These are phyloP conservation scores for Phorcus lineatus DNA, from an alignment of 2,888 invertebrate species.

Conservation along the genomic window DNA sequence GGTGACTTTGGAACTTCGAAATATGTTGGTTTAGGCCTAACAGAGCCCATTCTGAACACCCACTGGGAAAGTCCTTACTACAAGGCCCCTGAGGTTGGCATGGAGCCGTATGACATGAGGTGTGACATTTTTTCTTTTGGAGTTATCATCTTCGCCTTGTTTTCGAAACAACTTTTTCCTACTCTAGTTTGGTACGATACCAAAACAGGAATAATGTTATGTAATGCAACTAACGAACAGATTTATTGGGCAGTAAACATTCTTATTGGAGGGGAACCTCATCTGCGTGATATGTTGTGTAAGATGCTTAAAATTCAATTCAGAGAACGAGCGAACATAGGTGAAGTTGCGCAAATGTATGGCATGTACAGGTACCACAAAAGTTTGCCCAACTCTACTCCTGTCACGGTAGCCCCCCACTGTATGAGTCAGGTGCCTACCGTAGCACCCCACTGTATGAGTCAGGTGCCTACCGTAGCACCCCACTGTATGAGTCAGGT, in stretches of 20 bases:
- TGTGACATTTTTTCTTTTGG: neutral
- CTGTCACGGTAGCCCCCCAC: no score
- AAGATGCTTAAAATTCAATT: no score
- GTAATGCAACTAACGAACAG: neutral
- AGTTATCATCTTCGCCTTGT: neutral
- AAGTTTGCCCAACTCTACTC: no score
- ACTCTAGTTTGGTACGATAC: no score
- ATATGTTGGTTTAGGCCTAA: neutral
- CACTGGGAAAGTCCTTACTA: neutral
- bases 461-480: no score
- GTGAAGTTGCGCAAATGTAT: no score
- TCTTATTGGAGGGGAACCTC: neutral
- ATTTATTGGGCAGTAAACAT: neutral
- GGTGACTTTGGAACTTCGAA: neutral
- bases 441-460: no score
- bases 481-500: no score
- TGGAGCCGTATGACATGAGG: neutral
- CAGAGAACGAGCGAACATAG: no score
- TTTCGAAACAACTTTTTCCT: neutral
- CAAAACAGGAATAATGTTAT: neutral
- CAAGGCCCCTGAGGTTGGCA: neutral
- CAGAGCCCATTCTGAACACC: neutral
- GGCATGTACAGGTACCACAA: no score
- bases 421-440: no score
- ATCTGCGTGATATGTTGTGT: neutral